Conservation (phyloP, 2,113 vertebrate genomes). For the Gopherus flavomarginatus region DNA sequence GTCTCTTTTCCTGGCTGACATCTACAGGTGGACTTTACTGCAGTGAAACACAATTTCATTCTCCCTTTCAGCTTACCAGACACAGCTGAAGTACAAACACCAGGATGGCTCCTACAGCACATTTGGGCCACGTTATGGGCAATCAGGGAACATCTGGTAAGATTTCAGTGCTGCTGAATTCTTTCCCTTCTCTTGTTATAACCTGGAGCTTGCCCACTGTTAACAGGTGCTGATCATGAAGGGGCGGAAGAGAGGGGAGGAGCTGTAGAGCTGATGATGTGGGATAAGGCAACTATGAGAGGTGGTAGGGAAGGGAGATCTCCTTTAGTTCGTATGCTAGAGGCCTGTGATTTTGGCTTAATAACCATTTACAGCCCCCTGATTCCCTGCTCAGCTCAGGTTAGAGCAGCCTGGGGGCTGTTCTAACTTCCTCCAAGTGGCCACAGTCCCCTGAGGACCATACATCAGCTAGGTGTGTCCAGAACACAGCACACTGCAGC, state of each 20-base stretch:
- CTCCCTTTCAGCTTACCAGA: constrained; percentile 86
- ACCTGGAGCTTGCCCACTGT: background rate
- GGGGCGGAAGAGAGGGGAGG: background rate
- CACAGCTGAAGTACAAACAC: constrained; percentile 89
- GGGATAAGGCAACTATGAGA: background rate
- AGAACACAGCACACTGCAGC: background rate
- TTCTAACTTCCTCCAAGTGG: background rate
- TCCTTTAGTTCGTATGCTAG: background rate
- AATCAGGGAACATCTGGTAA: constrained; percentile 89
- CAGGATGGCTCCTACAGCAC: constrained; percentile 86
- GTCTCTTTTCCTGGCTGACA: background rate
- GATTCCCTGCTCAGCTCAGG: background rate
- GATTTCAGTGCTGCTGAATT: background rate
- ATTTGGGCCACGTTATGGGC: constrained; percentile 77
- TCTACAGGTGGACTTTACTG: background rate
- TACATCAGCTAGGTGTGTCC: background rate
- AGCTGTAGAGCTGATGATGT: background rate
- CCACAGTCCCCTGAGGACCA: background rate
- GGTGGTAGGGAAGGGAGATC: background rate
- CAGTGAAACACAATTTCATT: background rate
- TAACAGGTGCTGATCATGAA: background rate
- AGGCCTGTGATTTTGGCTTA: background rate
- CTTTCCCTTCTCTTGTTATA: background rate
- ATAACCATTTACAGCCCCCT: background rate
- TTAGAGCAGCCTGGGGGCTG: background rate